Base-by-base conservation (phyloP, 2,888 invertebrate genomes). In the Amphipoea lucens region DNA sequence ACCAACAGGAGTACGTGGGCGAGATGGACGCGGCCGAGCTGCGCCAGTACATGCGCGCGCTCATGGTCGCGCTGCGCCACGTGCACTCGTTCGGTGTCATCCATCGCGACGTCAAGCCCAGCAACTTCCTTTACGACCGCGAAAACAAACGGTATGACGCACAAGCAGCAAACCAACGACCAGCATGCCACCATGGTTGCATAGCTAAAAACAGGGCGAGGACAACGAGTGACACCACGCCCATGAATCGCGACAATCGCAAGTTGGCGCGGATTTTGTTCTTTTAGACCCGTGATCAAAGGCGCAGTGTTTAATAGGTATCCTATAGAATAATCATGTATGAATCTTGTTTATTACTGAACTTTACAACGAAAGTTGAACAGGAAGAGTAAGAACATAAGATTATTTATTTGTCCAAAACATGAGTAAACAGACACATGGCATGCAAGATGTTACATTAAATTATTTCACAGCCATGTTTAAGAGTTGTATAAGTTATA, bases 51-150 rank as follows among this genome's bases (percentile, higher is more conserved):
- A 98, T 99, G 98, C 97, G 97, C 90, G 98, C 99, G 91, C 95
- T 99, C 86, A 95, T 99, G 86, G 96, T 97, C 66, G 98, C 99
- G 6, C 96, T 99, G 88, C 96, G 97, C 11, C 97, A 98, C 90
- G 98, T 99, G 79, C 99, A 99, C 95, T 97, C 98, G 68, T 98
- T 98, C 93, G 98, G 98, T 84, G 98, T 99, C 83, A 99, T 99
- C 81, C 99, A 99, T 93, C 97, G 99, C 77, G 99, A 99, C 92
- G 98, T 99, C 66, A 99, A 99, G 95, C 99, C 99, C 2, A 98
- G 98, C 94, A 99, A 99, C 96, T 99, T 99, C 94, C 97, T 99
- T 17, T 99, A 98, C 92, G 98, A 99, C 94, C 97, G 98, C 23
- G 97, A 97, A 51, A 97, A 97, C 81, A 97, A 97, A 88, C 97